These are phyloP conservation scores for Drosophila quinaria DNA, from an alignment of 2,888 invertebrate species.

Conservation along the genomic window DNA sequence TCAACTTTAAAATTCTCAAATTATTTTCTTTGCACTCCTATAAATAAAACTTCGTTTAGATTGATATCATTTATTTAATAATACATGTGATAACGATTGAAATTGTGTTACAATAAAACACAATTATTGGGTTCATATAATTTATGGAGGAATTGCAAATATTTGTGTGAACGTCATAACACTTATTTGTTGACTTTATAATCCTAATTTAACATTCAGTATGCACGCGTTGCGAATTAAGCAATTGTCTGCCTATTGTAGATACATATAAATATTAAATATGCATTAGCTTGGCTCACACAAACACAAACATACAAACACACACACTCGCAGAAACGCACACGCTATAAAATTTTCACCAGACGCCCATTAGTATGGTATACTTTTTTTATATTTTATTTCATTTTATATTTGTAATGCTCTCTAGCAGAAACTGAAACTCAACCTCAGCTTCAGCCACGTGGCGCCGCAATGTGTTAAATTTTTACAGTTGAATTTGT, in stretches of 20 bases:
- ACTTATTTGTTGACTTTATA: slow-evolving; percentile 60
- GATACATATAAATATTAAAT: slow-evolving; percentile 69
- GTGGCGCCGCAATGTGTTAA: slow-evolving; percentile 81
- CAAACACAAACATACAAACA: slow-evolving; percentile 7
- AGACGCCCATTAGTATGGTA: slow-evolving; percentile 67
- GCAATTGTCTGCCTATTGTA: slow-evolving; percentile 44
- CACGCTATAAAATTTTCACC: slow-evolving; percentile 27
- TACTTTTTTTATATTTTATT: slow-evolving; percentile 30
- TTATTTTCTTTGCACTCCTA: background rate
- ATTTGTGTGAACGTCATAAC: slow-evolving; percentile 55
- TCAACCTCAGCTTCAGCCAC: slow-evolving; percentile 46
- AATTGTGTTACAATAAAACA: slow-evolving; percentile 4
- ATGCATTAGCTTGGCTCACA: slow-evolving; percentile 68
- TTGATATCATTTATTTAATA: slow-evolving; percentile 8
- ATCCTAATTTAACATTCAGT: slow-evolving; percentile 34
- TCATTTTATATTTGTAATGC: slow-evolving; percentile 36
- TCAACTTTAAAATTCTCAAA: background rate
- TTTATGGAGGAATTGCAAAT: slow-evolving; percentile 48
- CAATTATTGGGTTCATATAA: slow-evolving; percentile 28
- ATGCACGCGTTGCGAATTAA: slow-evolving; percentile 51
- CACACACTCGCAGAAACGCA: slow-evolving; percentile 7
- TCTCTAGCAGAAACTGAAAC: slow-evolving; percentile 27
- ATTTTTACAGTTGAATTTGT: slow-evolving; percentile 83
- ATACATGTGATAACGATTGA: slow-evolving; percentile 18
- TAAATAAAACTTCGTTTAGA: background rate